These are phyloP conservation scores for Falco concolor DNA, from an alignment of 2,797 vertebrate species.

Conservation along the genomic window DNA sequence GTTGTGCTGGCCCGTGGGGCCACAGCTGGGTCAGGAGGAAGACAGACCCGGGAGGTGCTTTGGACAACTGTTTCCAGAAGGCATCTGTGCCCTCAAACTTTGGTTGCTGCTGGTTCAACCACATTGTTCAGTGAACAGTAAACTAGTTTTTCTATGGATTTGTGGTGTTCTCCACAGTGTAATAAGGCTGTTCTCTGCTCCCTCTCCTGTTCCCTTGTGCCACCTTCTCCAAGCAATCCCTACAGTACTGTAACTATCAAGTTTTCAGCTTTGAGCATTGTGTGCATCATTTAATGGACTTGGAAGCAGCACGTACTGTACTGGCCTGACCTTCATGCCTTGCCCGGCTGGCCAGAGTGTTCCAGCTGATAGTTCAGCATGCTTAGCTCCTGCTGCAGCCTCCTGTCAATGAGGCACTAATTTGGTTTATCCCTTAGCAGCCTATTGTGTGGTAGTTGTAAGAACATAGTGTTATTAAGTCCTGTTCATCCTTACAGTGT, in stretches of 20 bases:
- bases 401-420: neutral
- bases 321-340: neutral
- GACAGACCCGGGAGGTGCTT: neutral
- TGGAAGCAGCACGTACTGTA: fast-evolving
- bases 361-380: neutral
- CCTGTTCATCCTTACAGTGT: neutral
- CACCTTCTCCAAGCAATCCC: neutral
- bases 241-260: neutral
- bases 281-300: neutral
- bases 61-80: neutral
- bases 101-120: neutral
- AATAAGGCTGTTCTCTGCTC: neutral
- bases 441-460: neutral
- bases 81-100: neutral
- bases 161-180: neutral
- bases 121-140: neutral
- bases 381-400: neutral
- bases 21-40: neutral
- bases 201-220: neutral
- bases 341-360: neutral
- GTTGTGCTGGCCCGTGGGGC: neutral
- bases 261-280: neutral
- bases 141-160: neutral
- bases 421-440: neutral
- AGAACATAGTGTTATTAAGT: neutral